phyloP scores from a whole-genome alignment of 2,113 vertebrate species.

The Tympanuchus pallidicinctus region DNA sequence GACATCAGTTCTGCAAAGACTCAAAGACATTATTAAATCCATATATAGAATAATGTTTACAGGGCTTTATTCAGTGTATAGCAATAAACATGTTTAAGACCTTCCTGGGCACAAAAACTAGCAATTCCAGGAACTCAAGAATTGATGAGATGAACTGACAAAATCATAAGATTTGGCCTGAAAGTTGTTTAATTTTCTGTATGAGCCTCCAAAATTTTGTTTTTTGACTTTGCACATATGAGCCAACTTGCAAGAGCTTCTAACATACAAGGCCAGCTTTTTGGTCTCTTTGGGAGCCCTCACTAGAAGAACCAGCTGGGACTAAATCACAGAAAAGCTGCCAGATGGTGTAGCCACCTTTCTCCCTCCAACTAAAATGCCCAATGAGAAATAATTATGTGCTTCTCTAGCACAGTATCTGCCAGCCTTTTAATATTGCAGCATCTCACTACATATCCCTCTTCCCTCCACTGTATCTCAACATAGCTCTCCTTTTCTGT shows the following conservation, averaged over 20 bases:
- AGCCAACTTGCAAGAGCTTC: constrained; percentile 37
- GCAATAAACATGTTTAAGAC: background rate
- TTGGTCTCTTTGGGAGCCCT: constrained; percentile 42
- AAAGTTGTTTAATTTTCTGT: constrained; percentile 18
- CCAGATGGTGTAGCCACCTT: constrained; percentile 62
- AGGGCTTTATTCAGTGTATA: background rate
- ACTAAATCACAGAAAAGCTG: constrained; percentile 49
- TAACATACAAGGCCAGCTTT: constrained; percentile 41
- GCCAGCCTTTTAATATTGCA: background rate
- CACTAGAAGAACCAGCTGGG: constrained; percentile 60
- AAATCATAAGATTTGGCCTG: background rate
- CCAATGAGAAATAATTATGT: constrained; percentile 39
- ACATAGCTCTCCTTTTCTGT: background rate
- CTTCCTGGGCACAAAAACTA: background rate
- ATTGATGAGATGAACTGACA: background rate
- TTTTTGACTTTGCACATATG: background rate
- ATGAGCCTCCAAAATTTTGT: constrained; percentile 16
- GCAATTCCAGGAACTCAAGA: background rate
- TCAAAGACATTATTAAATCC: background rate
- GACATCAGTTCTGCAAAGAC: background rate
- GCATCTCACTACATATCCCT: background rate
- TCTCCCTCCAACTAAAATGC: constrained; percentile 34
- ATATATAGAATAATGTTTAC: background rate
- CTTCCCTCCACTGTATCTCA: background rate
- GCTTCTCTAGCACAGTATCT: background rate